Percentiles rank a stretch among this genome's conserved stretches.
phyloP scores from a whole-genome alignment of 2,888 invertebrate species.

The Aleiodes leptofemur region DNA sequence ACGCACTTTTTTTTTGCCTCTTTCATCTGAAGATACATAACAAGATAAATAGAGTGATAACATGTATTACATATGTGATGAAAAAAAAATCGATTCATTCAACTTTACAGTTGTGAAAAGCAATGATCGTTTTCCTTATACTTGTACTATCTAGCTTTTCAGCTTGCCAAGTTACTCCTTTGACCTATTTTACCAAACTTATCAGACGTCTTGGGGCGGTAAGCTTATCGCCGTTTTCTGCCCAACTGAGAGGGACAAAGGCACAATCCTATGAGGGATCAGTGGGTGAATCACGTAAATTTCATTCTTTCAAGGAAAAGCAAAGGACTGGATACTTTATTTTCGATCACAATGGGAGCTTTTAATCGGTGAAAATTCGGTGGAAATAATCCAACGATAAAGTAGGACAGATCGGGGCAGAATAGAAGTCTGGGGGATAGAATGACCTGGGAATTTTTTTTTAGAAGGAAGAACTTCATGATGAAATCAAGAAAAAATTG shows the following conservation, averaged over 20 bases:
- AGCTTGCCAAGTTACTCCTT: constrained; percentile 40
- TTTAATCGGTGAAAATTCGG: too few species aligned
- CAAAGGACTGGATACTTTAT: not conserved
- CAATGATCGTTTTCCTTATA: not conserved
- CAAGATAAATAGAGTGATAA: too few species aligned
- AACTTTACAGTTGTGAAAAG: not conserved
- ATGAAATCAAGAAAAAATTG: too few species aligned
- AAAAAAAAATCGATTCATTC: constrained; percentile 39
- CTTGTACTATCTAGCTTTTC: not conserved
- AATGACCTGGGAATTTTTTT: too few species aligned
- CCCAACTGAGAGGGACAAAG: constrained; percentile 27
- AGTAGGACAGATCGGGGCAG: too few species aligned
- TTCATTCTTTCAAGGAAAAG: not conserved
- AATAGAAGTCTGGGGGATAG: too few species aligned
- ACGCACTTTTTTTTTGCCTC: not conserved
- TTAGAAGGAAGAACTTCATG: too few species aligned
- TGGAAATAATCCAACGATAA: too few species aligned
- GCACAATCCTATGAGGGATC: not conserved
- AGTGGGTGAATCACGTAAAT: constrained; percentile 1
- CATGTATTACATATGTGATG: too few species aligned
- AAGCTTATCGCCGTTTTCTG: constrained; percentile 49
- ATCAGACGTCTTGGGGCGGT: constrained; percentile 40
- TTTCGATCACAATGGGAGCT: not conserved
- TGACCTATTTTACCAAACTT: constrained; percentile 54
- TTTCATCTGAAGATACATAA: too few species aligned